Base-by-base conservation (phyloP, 1,140 invertebrate genomes). In the Drosophila mayri region DNA sequence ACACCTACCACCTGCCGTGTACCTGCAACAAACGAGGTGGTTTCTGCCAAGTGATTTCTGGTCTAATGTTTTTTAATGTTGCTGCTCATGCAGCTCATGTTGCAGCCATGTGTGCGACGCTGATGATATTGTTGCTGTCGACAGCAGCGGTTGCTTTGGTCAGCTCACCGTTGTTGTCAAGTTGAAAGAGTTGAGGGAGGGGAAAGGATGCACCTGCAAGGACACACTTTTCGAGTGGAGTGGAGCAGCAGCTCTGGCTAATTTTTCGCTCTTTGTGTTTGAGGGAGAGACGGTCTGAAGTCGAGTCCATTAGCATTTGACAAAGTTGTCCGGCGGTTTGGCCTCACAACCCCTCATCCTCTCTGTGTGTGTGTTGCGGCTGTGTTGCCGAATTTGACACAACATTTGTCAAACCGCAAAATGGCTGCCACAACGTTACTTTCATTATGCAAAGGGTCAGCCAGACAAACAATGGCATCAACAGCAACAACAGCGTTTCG, bases 111-210 rank as follows among this genome's bases (percentile, higher is more conserved):
- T 30, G 47, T 12, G 79, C 32, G 80, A 81, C 68, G 63, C 80
- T 90, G 84, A 88, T 88, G 85, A 88, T 88, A 88, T 88, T 88
- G 84, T 88, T 87, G 85, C 84, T 88, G 85, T 88, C 86, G 87
- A 85, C 85, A 81, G 85, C 81, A 90, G 85, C 86, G 85, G 85
- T 88, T 88, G 70, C 85, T 67, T 70, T 84, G 84, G 84, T 88
- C 80, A 88, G 75, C 80, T 85, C 82, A 40, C 72, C 41, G 63
- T 81, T 73, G 84, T 90, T 79, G 81, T 74, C 81, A 88, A 88
- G 81, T 79, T 81, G 81, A 81, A 38, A 55, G 35, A 38, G 32
- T 25, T 25, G 20, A 37, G 32, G 61, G 79, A 57, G 75, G 64
- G 4, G 10, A 16, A 20, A n/a, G 38, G 62, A 70, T 70, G 62